Evolutionary conservation across 1,140 invertebrate species (phyloP), one percentile per base, ranked within the genome.

Genomic region (Rhagoletis pomonella): DNA sequence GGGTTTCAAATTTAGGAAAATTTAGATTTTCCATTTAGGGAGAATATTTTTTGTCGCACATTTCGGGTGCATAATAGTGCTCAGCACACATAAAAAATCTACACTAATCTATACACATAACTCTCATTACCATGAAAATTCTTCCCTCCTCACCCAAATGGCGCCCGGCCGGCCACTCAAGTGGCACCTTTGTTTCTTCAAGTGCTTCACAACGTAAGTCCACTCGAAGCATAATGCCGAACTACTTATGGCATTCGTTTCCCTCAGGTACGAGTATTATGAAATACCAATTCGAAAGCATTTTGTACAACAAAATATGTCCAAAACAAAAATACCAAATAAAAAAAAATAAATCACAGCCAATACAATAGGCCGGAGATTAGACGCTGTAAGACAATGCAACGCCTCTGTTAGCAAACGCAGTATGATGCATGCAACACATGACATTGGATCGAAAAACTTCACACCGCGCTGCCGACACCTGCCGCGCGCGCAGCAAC

Each of bases 291-390:
- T 81, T 81, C 47, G 73, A 81, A 55, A 29, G 47, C 6, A 81
- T 81, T 81, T 81, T 81, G 73, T 81, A 19, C 44, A 81, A 81
- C 73, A 44, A 81, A 81, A 19, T 81, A 50, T 55, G 47, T 17
- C 19, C 47, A 55, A 81, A 55, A 81, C 4, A 81, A 42, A 29
- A 29, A 29, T 29, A 29, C 29, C 29, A 29, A 29, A 81, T 44
- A 55, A 55, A 17, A 58, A 81, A 55, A 81, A 81, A 7, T 58
- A 81, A 81, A 7, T 58, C 73, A 77, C 7, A 55, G 73, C 7
- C 3, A 5, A 19, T 55, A 81, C 73, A 81, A 81, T 81, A 29
- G 73, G 12, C 19, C 4, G n/a, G 7, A 47, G 7, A 81, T 81
- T 81, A 81, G 73, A 47, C 5, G 6, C 69, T 0, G 5, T 4